Percentiles rank a stretch among this genome's conserved stretches.
phyloP scores from a whole-genome alignment of 2,113 vertebrate genomes.

The Psammodynastes pulverulentus region DNA sequence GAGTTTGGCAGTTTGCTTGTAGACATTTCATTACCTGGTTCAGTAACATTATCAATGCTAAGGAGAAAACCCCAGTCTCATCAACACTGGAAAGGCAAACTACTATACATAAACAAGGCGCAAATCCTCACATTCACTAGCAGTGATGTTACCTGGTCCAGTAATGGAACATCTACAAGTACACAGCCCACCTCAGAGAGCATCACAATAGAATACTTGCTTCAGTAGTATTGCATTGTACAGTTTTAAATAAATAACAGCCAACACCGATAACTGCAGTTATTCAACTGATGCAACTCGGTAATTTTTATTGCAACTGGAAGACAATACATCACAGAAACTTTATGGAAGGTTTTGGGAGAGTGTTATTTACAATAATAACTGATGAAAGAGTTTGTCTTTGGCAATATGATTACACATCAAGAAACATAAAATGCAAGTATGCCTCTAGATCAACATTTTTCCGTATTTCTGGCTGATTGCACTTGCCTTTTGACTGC shows the following conservation, averaged over 20 bases:
- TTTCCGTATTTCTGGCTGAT: conserved; percentile 73
- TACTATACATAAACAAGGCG: background rate
- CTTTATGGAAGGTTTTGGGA: conserved; percentile 97
- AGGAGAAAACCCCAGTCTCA: background rate
- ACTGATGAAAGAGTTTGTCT: conserved; percentile 95
- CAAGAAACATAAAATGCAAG: conserved; percentile 87
- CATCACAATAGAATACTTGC: background rate
- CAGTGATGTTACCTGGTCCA: background rate
- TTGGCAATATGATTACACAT: conserved; percentile 99
- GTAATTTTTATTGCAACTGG: conserved; percentile 99
- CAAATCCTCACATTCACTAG: background rate
- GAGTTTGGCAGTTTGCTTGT: background rate
- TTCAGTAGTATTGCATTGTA: background rate
- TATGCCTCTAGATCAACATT: conserved; percentile 77
- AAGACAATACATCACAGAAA: conserved; percentile 99
- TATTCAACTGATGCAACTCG: conserved; percentile 88
- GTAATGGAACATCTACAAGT: background rate
- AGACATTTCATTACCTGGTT: background rate
- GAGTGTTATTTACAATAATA: conserved; percentile 94
- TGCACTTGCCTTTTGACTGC: conserved; percentile 77
- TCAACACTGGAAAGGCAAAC: background rate
- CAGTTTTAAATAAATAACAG: conserved; percentile 23
- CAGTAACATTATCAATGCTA: background rate
- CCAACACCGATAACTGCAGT: conserved; percentile 45
- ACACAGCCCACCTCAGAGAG: background rate